A percentile compares a stretch with the other conserved stretches of the same genome.
Conservation (phyloP, 2,113 vertebrate genomes). For the Peromyscus maniculatus region DNA sequence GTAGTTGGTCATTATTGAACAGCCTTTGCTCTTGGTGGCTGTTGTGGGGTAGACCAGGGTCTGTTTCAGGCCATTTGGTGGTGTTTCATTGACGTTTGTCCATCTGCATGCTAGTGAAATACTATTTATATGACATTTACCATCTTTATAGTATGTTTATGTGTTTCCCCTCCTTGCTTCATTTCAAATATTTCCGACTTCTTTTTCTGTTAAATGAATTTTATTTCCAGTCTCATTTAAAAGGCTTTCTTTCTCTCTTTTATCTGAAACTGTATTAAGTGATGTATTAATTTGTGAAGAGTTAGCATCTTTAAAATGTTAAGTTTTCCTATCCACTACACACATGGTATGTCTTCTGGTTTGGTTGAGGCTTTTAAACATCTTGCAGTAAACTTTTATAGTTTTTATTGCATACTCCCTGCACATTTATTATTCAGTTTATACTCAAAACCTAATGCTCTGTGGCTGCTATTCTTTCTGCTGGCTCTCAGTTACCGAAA, state of each 20-base stretch:
- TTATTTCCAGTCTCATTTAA: conserved; percentile 54
- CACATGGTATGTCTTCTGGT: not conserved
- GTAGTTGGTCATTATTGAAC: conserved; percentile 34
- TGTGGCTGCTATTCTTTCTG: conserved; percentile 61
- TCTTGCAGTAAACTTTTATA: conserved; percentile 54
- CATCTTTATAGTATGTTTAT: not conserved
- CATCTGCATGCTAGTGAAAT: conserved; percentile 43
- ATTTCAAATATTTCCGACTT: conserved; percentile 52
- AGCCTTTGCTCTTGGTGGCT: not conserved
- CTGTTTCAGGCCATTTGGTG: not conserved
- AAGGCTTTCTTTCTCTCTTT: not conserved
- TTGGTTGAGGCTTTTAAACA: conserved; percentile 32
- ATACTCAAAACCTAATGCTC: conserved; percentile 50
- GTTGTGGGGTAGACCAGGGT: not conserved
- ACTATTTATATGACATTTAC: conserved; percentile 64
- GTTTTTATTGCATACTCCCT: conserved; percentile 56
- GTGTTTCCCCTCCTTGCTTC: not conserved
- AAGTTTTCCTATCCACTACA: conserved; percentile 20
- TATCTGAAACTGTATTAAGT: conserved; percentile 31
- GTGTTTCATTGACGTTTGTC: conserved; percentile 17
- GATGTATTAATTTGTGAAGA: conserved; percentile 56
- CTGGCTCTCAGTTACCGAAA: conserved; percentile 33
- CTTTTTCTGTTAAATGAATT: conserved; percentile 46
- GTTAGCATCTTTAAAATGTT: conserved; percentile 62
- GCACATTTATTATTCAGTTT: conserved; percentile 50